Base-by-base conservation (phyloP, 2,888 invertebrate genomes). In the Standfussiana lucernea region DNA sequence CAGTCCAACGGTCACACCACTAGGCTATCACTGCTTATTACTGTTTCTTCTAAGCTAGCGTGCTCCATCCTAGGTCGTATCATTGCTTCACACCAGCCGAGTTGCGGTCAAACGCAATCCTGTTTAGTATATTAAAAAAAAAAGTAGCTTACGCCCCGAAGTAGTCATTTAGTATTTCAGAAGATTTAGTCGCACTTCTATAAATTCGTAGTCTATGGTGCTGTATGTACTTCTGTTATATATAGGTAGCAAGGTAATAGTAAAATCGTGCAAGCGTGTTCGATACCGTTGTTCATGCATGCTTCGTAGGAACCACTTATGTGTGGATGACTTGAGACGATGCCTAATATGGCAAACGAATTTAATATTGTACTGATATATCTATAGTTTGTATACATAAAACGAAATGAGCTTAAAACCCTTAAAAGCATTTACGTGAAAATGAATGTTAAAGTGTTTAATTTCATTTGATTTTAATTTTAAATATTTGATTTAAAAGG, bases 231-330 rank as follows among this genome's bases (percentile, higher is more conserved):
- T 64, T n/a, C 8, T 40, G 8, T 37, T 64, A n/a, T 40, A 4
- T 40, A 32, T 32, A 59, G 32, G 8, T 71, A 47, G 18, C 53
- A 32, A 53, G 37, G 37, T 15, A 70, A 62, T 71, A 72, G 50
- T 28, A 70, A 72, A 72, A 15, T 69, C 45, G 67, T 64, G 66
- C 82, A 75, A 64, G 70, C 86, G 67, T 79, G 67, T 15, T 70
- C 50, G 35, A 61, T 68, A 74, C 61, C 42, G 35, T 45, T 66
- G 78, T 61, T 75, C 62, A 72, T 73, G 73, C 85, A 77, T 72
- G 83, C 47, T 67, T 45, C 45, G 50, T 28, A 18, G 56, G 4
- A 35, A 62, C 64, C 61, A 77, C 21, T 72, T 71, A 67, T 11
- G 42, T 40, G 18, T 62, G 15, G 24, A 15, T 42, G 53, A 64